phyloP scores from a whole-genome alignment of 1,140 invertebrate genomes.

The Vollenhovia emeryi region DNA sequence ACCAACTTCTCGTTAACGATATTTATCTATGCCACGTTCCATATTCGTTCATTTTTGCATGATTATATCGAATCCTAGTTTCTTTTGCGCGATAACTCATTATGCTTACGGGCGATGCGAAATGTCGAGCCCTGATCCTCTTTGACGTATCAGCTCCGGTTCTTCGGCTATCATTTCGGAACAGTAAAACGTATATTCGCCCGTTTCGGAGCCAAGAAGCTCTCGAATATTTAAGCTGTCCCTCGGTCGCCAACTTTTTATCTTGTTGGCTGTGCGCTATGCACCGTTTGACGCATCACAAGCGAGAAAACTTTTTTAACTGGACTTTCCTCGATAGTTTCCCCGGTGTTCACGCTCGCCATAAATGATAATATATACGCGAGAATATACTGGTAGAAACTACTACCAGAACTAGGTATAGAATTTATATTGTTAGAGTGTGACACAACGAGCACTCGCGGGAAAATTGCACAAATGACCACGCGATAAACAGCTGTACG shows the following conservation, averaged over 20 bases:
- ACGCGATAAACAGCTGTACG: background rate
- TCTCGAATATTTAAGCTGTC: constrained; percentile 31
- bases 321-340: constrained; percentile 15
- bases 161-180: background rate
- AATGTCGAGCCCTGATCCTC: background rate
- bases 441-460: background rate
- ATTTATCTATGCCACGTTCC: constrained; percentile 23
- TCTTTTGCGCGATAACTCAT: background rate
- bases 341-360: background rate
- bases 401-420: background rate
- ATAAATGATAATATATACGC: background rate
- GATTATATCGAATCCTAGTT: constrained; percentile 2
- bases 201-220: background rate
- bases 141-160: constrained; percentile 18
- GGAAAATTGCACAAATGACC: constrained; percentile 1
- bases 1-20: constrained; percentile 10
- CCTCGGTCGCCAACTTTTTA: constrained; percentile 32
- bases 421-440: constrained; percentile 5
- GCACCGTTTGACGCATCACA: background rate
- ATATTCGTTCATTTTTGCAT: constrained; percentile 34
- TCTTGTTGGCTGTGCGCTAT: background rate
- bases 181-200: background rate
- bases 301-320: constrained; percentile 18
- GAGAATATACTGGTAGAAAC: background rate
- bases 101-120: background rate